These are phyloP conservation scores for Patella depressa DNA, from an alignment of 2,888 invertebrate species.

Conservation along the genomic window DNA sequence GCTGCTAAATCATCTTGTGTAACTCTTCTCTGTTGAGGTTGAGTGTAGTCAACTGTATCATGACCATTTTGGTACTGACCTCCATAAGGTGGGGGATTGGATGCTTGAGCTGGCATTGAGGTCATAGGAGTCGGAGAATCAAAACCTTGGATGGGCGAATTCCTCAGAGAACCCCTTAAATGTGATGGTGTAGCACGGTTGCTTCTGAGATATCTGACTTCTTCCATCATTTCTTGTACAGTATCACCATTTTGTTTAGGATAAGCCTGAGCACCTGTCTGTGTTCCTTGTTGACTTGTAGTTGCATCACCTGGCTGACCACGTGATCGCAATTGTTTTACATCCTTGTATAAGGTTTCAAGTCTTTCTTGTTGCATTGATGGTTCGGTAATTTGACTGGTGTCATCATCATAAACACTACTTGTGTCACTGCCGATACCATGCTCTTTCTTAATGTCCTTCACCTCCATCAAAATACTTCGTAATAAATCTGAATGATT, in stretches of 20 bases:
- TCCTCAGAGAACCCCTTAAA: slow-evolving; percentile 35
- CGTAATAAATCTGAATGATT: slow-evolving; percentile 54
- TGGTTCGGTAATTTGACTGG: slow-evolving; percentile 49
- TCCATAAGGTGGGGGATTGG: slow-evolving; percentile 13
- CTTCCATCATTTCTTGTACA: slow-evolving; percentile 54
- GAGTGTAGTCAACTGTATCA: background rate
- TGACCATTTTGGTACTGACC: slow-evolving; percentile 1
- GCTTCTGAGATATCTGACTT: slow-evolving; percentile 52
- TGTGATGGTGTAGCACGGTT: slow-evolving; percentile 33
- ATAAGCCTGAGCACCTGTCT: slow-evolving; percentile 53
- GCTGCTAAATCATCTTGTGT: slow-evolving; percentile 59
- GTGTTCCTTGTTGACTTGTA: slow-evolving; percentile 58
- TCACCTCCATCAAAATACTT: slow-evolving; percentile 60
- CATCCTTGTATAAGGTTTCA: slow-evolving; percentile 51
- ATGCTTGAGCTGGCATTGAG: slow-evolving; percentile 15
- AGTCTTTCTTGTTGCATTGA: slow-evolving; percentile 55
- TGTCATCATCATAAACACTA: slow-evolving; percentile 44
- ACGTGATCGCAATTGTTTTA: slow-evolving; percentile 48
- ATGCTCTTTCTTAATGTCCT: slow-evolving; percentile 57
- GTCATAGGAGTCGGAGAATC: slow-evolving; percentile 34
- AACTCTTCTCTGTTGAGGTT: slow-evolving; percentile 36
- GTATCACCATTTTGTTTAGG: slow-evolving; percentile 50
- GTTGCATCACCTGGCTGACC: slow-evolving; percentile 49
- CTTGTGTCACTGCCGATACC: slow-evolving; percentile 49
- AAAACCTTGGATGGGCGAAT: slow-evolving; percentile 35